Base-by-base conservation (phyloP, 64 coral and sea anemone genomes). In the Dendronephthya gigantea region DNA sequence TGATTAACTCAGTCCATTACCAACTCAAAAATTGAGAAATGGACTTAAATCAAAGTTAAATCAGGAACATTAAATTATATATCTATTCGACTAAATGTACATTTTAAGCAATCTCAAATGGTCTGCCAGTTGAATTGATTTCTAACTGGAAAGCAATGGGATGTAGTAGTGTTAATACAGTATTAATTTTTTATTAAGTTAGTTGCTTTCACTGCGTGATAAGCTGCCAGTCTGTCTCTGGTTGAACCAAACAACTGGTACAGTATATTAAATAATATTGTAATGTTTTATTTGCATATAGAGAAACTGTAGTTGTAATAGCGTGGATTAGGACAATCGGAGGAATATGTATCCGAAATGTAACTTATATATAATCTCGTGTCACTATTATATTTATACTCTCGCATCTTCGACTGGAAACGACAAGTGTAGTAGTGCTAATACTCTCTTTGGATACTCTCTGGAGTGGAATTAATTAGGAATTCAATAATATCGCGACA, bases 131-230 rank as follows among this genome's bases (percentile, higher is more conserved):
- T 62, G 55, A 62, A 23, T 62, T 62, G 55, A 62, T 62, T 62
- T 62, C 55, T 15, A 62, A 62, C 25, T 27, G 19, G 55, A 27
- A 15, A 62, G 55, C 55, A 62, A n/a, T 22, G 55, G 55, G 55
- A 62, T 62, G 8, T 62, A 19, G 19, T 22, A 62, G 19, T 23
- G 17, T 62, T 62, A 62, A 62, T 62, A 27, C 55, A n/a, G 55
- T 62, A 62, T 19, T 62, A 62, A 27, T 62, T 62, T 62, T 62
- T 62, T 62, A 62, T 62, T 62, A 62, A 58, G 55, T 62, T n/a
- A 15, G 55, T 62, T 19, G 19, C 25, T 62, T 62, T 19, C 55
- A 27, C 55, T 62, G 55, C 6, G 55, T 62, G 55, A 19, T n/a
- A 62, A 2, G 55, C 19, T 23, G 55, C 16, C 55, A 62, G 55